Conservation (phyloP, 2,888 invertebrate genomes). For the Boloria selene region DNA sequence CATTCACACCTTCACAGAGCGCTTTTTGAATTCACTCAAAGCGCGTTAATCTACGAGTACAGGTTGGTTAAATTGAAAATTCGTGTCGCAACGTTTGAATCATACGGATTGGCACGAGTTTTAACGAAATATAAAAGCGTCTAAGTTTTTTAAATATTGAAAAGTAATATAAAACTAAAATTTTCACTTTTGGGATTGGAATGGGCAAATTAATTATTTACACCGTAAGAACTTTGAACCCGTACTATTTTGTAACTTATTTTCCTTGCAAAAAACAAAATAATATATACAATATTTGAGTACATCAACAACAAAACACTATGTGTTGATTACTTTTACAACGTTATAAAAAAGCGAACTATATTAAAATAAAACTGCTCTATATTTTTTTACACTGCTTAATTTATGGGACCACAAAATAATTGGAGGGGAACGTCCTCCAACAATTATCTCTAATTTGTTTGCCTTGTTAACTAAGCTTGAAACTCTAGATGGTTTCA, state of each 20-base stretch:
- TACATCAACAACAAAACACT: no score
- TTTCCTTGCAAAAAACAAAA: no score
- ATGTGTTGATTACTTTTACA: no score
- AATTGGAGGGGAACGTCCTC: constrained; percentile 34
- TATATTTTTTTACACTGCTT: constrained; percentile 1
- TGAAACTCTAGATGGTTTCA: constrained; percentile 22
- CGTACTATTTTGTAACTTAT: no score
- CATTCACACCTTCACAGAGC: no score
- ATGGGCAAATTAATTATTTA: no score
- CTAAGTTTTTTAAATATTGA: not conserved
- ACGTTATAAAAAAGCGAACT: no score
- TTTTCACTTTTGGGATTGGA: no score
- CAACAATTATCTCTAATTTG: constrained; percentile 38
- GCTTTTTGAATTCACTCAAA: constrained; percentile 6
- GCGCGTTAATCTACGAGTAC: not conserved
- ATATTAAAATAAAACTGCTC: no score
- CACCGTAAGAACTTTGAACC: no score
- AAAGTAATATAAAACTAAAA: not conserved
- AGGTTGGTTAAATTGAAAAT: constrained; percentile 4
- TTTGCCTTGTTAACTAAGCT: constrained; percentile 32
- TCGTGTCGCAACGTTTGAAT: constrained; percentile 2
- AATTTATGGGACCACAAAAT: constrained; percentile 31
- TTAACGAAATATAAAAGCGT: constrained; percentile 4
- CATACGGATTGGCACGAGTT: not conserved
- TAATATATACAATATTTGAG: no score